phyloP scores from a whole-genome alignment of 2,888 invertebrate genomes.

The Timema cristinae region DNA sequence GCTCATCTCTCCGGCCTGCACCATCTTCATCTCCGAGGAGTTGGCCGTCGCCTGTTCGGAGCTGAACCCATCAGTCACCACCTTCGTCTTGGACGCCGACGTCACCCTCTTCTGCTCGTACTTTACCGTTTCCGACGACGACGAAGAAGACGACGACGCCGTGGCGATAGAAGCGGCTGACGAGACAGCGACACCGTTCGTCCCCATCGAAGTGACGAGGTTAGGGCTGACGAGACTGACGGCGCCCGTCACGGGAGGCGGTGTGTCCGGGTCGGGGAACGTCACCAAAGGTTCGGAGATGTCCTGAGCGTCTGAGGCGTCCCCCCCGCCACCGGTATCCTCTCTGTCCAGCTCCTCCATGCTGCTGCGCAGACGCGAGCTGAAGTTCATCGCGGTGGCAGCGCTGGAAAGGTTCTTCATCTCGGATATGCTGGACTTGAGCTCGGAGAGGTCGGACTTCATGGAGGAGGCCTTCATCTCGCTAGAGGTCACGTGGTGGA shows the following conservation, averaged over 20 bases:
- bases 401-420: constrained; percentile 66
- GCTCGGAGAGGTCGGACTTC: constrained; percentile 72
- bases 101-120: constrained; percentile 81
- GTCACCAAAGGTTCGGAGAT: constrained; percentile 67
- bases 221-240: constrained; percentile 42
- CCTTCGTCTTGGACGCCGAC: constrained; percentile 72
- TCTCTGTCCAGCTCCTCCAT: constrained; percentile 62
- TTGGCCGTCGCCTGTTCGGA: constrained; percentile 72
- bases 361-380: constrained; percentile 62
- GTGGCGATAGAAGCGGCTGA: constrained; percentile 37
- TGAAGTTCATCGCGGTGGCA: constrained; percentile 26
- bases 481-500: constrained; percentile 54
- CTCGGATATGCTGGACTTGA: constrained; percentile 81
- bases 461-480: constrained; percentile 80
- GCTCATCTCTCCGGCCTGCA: constrained; percentile 61
- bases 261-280: constrained; percentile 75
- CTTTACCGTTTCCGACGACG: constrained; percentile 61
- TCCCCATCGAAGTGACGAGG: constrained; percentile 30
- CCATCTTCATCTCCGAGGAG: constrained; percentile 64
- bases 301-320: constrained; percentile 39
- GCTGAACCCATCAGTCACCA: constrained; percentile 76
- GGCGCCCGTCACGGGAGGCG: constrained; percentile 45
- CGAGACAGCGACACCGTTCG: constrained; percentile 31
- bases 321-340: constrained; percentile 35
- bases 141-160: constrained; percentile 32